Evolutionary conservation across 2,797 vertebrate species (phyloP).

Genomic region (Gymnothorax reevesii): DNA sequence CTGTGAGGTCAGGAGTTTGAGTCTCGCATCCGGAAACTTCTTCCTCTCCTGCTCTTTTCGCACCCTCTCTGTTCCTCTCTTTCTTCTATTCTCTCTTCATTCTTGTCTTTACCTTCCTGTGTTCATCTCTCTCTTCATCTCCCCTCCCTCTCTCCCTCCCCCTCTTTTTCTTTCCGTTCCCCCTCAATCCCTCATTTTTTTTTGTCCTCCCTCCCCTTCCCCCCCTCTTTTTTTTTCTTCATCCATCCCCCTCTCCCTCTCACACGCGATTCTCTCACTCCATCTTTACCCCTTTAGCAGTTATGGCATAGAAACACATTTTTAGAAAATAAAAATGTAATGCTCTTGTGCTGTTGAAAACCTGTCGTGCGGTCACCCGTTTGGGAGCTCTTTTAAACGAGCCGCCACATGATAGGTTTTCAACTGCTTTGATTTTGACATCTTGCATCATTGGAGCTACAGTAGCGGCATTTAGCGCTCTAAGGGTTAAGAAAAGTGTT

Average conservation of each 20-base stretch:
- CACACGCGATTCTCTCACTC: not conserved
- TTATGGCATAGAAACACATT: too few relatives aligned
- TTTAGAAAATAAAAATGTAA: too few relatives aligned
- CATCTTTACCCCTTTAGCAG: not conserved
- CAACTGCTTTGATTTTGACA: too few relatives aligned
- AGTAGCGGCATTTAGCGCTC: too few relatives aligned
- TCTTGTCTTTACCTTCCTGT: too few relatives aligned
- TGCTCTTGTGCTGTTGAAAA: too few relatives aligned
- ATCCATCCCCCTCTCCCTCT: not conserved
- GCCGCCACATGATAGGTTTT: too few relatives aligned
- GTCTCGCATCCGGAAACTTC: not conserved
- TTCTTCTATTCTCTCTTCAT: not conserved
- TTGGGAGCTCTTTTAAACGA: too few relatives aligned
- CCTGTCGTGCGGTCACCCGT: too few relatives aligned
- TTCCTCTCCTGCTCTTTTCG: not conserved
- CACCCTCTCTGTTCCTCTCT: not conserved
- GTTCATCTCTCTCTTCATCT: not conserved
- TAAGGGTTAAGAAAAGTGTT: not conserved
- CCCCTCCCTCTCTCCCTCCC: not conserved
- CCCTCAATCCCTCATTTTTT: not conserved
- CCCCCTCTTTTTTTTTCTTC: not conserved
- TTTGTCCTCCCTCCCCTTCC: too few relatives aligned
- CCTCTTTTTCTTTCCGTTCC: not conserved
- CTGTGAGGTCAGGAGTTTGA: slow-evolving; percentile 75
- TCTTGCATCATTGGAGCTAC: too few relatives aligned